These are phyloP conservation scores for Plecturocebus donacophilus DNA, from an alignment of 2,113 vertebrate genomes.

Conservation along the genomic window DNA sequence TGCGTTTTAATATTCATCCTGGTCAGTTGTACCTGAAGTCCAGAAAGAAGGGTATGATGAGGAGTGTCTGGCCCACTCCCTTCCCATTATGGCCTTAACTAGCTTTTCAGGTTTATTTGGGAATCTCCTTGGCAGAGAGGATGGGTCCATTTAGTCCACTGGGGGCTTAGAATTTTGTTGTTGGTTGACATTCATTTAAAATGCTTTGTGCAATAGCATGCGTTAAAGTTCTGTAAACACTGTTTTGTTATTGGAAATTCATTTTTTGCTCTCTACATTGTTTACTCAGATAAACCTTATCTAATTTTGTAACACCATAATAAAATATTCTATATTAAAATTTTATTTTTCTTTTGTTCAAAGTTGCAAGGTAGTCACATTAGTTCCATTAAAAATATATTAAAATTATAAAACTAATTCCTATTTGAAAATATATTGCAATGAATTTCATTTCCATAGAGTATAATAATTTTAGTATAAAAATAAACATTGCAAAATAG, in stretches of 20 bases:
- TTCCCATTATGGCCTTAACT: too few relatives aligned
- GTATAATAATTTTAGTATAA: background rate
- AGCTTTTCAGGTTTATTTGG: too few relatives aligned
- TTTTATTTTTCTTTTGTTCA: background rate
- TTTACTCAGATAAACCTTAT: background rate
- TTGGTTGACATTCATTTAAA: background rate
- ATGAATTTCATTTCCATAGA: background rate
- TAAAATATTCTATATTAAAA: background rate
- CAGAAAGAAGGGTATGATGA: too few relatives aligned
- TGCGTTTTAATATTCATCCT: too few relatives aligned
- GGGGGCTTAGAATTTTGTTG: too few relatives aligned
- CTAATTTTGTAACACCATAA: background rate
- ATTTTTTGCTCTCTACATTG: background rate
- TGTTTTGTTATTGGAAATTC: background rate
- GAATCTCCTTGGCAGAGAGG: too few relatives aligned
- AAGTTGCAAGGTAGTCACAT: accelerated
- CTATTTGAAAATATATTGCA: background rate
- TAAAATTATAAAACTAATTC: background rate
- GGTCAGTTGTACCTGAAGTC: too few relatives aligned
- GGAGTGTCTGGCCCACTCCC: too few relatives aligned
- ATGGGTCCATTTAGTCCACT: too few relatives aligned
- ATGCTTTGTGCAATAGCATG: background rate
- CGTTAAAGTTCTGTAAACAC: background rate
- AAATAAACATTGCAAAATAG: background rate
- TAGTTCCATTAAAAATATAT: background rate